These are phyloP conservation scores for Astropecten irregularis DNA, from an alignment of 53 echinoderm and acorn worm genomes.

Conservation along the genomic window DNA sequence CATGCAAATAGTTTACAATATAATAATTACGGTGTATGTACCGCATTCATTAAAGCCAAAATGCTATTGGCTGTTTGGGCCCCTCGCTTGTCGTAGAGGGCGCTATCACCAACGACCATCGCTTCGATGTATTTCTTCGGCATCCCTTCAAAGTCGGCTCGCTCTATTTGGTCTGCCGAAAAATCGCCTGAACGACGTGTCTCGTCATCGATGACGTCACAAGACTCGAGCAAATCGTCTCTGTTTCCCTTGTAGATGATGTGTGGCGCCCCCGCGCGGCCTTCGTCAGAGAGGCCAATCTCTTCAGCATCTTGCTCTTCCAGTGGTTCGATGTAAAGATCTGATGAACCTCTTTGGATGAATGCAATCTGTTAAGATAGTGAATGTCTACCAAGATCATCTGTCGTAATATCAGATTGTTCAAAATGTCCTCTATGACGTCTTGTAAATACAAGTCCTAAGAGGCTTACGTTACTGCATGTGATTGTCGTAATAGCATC, in stretches of 20 bases:
- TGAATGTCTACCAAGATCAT: neutral
- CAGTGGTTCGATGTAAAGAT: constrained; percentile 1
- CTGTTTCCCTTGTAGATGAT: constrained; percentile 8
- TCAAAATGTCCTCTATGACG: too few species aligned
- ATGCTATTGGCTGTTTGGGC: neutral
- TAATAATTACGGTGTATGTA: neutral
- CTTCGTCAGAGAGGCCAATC: neutral
- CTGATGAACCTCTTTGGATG: neutral
- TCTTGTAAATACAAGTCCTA: too few species aligned
- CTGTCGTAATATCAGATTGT: too few species aligned
- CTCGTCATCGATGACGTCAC: constrained; percentile 24
- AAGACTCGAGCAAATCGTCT: neutral
- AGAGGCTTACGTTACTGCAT: too few species aligned
- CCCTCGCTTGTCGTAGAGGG: constrained; percentile 21
- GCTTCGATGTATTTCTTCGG: neutral
- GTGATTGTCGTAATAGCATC: too few species aligned
- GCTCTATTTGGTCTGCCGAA: too few species aligned
- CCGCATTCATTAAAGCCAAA: constrained; percentile 18
- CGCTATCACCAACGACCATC: constrained; percentile 22
- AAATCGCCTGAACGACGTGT: neutral
- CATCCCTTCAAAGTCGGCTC: neutral
- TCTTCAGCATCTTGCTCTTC: neutral
- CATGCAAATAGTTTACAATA: too few species aligned
- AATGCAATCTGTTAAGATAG: neutral
- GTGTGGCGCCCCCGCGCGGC: constrained; percentile 9